Conservation (phyloP, 2,113 vertebrate species). For the Oreotrochilus melanogaster region DNA sequence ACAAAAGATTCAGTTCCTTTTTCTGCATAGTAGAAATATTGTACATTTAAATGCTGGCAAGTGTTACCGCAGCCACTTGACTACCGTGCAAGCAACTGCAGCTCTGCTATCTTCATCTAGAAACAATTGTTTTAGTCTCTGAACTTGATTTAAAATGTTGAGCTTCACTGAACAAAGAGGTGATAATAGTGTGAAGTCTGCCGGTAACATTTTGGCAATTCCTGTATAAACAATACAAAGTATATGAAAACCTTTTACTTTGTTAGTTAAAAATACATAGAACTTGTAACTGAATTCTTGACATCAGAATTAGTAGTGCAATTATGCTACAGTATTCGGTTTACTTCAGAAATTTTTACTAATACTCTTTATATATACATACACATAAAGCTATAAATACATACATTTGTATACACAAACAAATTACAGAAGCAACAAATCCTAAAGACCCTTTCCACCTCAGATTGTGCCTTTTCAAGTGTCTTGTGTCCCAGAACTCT, state of each 20-base stretch:
- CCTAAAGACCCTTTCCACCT: not conserved
- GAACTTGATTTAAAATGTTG: slow-evolving; percentile 2
- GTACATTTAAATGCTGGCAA: not conserved
- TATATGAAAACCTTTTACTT: not conserved
- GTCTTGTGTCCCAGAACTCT: not conserved
- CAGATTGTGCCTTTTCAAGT: not conserved
- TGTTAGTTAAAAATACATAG: not conserved
- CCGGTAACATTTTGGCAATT: not conserved
- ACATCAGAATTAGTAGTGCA: not conserved
- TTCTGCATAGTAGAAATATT: not conserved
- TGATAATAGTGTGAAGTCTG: not conserved
- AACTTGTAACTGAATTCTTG: not conserved
- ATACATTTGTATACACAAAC: not conserved
- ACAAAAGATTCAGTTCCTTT: not conserved
- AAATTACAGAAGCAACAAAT: not conserved
- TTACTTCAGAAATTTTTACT: not conserved
- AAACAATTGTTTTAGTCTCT: not conserved
- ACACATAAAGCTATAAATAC: not conserved
- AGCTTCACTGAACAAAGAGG: not conserved
- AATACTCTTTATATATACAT: not conserved
- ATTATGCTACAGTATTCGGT: not conserved
- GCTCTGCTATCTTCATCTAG: not conserved
- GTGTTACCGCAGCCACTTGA: not conserved
- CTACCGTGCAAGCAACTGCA: not conserved
- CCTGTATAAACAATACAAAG: not conserved